Evolutionary conservation across 2,113 vertebrate genomes (phyloP), one percentile per base, ranked within the genome.

Genomic region (Myotis lucifugus): DNA sequence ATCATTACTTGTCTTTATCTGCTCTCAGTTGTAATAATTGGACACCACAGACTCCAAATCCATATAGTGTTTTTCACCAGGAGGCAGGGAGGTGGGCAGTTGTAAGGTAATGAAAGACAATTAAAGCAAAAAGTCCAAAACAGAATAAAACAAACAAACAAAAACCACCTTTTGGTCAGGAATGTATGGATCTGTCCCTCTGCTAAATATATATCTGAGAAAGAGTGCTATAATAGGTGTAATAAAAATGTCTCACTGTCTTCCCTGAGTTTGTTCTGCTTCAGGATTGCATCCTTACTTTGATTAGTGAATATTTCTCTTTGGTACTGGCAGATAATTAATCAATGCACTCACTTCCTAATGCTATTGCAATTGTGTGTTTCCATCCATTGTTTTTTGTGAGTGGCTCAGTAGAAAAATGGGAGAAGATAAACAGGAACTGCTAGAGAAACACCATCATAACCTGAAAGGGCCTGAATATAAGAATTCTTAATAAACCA

Each of bases 41-140:
- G 15, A 13, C 67, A 29, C 32, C 27, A 77, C 12, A 52, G 10
- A 67, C 10, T 23, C 1, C 29, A 93, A 88, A 73, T 73, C 32
- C 12, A 37, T 54, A 29, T 2, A 17, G 19, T 54, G 0, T 40
- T 84, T 94, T 74, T 61, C 74, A 59, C 46, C 42, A 27, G 13
- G 18, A 1, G 19, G 18, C 3, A 0, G 12, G 15, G 4, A 7
- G 29, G 42, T 52, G 10, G 32, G 18, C 9, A 5, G 15, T 34
- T 83, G 6, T 18, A 59, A 88, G n/a, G 8, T n/a, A 87, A 56
- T 76, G 4, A 64, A 70, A 66, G 25, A 85, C 52, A 34, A 29
- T 78, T 89, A 78, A 94, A 89, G 11, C 21, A 40, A 77, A 96
- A 61, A 86, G 37, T 81, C n/a, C 15, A 27, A 42, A 64, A 17